These are phyloP conservation scores for Psittacus erithacus DNA, from an alignment of 2,113 vertebrate genomes.

Conservation along the genomic window DNA sequence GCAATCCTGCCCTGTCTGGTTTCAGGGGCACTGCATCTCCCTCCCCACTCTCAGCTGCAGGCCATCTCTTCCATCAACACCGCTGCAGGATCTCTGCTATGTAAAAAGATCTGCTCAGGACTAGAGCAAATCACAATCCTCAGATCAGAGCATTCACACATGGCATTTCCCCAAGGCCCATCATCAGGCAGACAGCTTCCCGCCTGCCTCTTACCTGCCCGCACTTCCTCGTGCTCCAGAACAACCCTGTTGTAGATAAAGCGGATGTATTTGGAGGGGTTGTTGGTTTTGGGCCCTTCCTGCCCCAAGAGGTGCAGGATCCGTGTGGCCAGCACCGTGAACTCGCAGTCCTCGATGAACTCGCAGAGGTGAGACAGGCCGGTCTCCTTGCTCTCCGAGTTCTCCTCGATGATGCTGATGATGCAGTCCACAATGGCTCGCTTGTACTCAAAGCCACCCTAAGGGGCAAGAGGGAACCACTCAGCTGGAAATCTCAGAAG, in stretches of 20 bases:
- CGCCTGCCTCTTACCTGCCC: conserved; percentile 73
- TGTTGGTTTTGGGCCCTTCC: conserved; percentile 82
- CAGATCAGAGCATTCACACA: background rate
- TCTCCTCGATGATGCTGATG: conserved; percentile 85
- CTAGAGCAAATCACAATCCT: background rate
- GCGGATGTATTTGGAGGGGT: conserved; percentile 85
- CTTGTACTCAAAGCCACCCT: conserved; percentile 86
- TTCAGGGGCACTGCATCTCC: background rate
- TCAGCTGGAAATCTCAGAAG: background rate
- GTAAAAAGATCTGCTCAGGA: background rate
- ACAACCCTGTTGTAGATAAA: conserved; percentile 86
- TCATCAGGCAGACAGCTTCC: background rate
- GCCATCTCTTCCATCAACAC: background rate
- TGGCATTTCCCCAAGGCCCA: background rate
- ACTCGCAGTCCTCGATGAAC: conserved; percentile 85
- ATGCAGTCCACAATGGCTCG: conserved; percentile 85
- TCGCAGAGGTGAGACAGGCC: conserved; percentile 83
- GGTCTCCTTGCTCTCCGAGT: conserved; percentile 82
- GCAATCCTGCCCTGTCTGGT: background rate
- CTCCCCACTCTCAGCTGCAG: background rate
- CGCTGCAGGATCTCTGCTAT: background rate
- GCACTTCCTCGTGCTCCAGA: conserved; percentile 83
- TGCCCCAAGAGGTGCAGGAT: conserved; percentile 84
- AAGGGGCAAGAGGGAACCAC: background rate
- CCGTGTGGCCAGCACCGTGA: conserved; percentile 83